Evolutionary conservation across 2,113 vertebrate species (phyloP), one percentile per base, ranked within the genome.

Genomic region (Camelus bactrianus): DNA sequence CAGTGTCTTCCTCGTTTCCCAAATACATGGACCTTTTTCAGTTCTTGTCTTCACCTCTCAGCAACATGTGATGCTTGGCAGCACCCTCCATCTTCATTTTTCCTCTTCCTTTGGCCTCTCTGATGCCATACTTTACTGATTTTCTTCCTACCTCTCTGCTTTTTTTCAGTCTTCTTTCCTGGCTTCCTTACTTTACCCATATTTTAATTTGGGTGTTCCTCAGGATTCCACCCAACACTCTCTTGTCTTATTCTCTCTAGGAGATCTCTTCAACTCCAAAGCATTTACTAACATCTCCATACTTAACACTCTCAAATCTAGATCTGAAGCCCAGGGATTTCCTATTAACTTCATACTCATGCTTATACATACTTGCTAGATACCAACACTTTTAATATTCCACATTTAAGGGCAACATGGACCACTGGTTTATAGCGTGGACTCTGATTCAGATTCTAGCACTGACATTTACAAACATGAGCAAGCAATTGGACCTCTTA

Each of bases 391-490:
- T 97, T 13, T 70, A 42, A 56, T 89, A 16, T 56, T 76, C 42
- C 35, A 93, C 81, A 82, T 5, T 82, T n/a, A 94, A 86, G 32
- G 20, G 28, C 14, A 69, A 16, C 81, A 1, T 76, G 56, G 52
- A 26, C 65, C 87, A 54, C 22, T 80, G 46, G 13, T 62, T 64
- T 77, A 80, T 26, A 86, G 11, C 88, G 1, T 67, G 72, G 26
- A 38, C 50, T 89, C 8, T 80, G 48, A 32, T 73, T 97, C 22
- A 97, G 81, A 80, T 89, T 95, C 32, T 80, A 69, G 22, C 54
- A 83, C 48, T 96, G 46, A 16, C 35, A 89, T 64, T 75, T 62
- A 91, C 12, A 73, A 91, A 52, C 24, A 56, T 46, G 19, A 91
- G 54, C 15, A n/a, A 93, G 65, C 30, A 73, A 85, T 58, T 91